These are phyloP conservation scores for Cataglyphis livida DNA, from an alignment of 2,888 invertebrate genomes.

Conservation along the genomic window DNA sequence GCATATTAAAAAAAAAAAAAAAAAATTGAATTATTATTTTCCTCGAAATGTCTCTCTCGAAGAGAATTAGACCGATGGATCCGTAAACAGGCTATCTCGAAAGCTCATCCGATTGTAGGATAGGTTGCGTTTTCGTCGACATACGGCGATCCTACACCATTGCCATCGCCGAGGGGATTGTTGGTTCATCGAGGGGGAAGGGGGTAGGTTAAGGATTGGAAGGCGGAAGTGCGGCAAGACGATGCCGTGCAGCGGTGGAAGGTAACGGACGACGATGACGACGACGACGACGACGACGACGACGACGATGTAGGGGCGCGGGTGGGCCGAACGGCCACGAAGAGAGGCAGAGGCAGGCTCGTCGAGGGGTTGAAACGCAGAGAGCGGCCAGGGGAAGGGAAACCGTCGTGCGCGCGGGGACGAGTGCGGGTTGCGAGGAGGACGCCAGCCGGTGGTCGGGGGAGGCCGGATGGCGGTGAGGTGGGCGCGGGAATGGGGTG, in stretches of 20 bases:
- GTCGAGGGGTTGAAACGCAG: slow-evolving; percentile 76
- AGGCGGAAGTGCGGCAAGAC: slow-evolving; percentile 82
- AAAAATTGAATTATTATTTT: slow-evolving; percentile 28
- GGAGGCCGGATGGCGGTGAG: slow-evolving; percentile 62
- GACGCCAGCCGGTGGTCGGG: slow-evolving; percentile 61
- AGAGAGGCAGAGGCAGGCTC: slow-evolving; percentile 76
- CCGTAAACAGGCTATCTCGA: slow-evolving; percentile 10
- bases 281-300: slow-evolving; percentile 73
- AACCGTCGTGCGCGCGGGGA: slow-evolving; percentile 59
- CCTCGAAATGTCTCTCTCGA: not conserved
- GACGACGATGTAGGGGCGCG: slow-evolving; percentile 74
- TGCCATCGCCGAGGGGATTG: slow-evolving; percentile 71
- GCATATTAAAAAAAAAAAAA: slow-evolving; percentile 3
- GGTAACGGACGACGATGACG: slow-evolving; percentile 71
- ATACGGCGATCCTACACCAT: slow-evolving; percentile 68
- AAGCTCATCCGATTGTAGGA: slow-evolving; percentile 57
- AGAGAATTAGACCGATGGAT: not conserved
- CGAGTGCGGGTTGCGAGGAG: slow-evolving; percentile 32
- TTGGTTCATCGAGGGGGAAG: slow-evolving; percentile 76
- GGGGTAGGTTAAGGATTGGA: slow-evolving; percentile 78
- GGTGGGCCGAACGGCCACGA: slow-evolving; percentile 74
- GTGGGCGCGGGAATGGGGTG: slow-evolving; percentile 58
- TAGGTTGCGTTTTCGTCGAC: slow-evolving; percentile 70
- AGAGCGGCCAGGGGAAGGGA: slow-evolving; percentile 67
- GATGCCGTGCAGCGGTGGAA: slow-evolving; percentile 71